Conservation (phyloP, 2,113 vertebrate species). For the Apus apus region DNA sequence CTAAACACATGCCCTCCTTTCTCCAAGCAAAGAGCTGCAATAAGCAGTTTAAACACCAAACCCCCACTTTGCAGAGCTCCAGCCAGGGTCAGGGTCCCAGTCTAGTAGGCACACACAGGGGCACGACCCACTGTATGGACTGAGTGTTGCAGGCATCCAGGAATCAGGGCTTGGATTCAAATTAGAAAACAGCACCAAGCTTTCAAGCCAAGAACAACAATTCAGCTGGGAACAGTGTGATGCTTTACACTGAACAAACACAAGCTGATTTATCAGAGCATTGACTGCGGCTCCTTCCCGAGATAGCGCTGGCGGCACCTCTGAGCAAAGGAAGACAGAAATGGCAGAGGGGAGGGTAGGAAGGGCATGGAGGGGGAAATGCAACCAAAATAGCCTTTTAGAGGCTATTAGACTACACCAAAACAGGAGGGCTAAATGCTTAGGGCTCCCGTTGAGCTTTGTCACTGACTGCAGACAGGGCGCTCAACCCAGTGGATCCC, state of each 20-base stretch:
- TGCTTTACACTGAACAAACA: slow-evolving; percentile 49
- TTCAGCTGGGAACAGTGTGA: background rate
- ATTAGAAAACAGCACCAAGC: background rate
- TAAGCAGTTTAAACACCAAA: background rate
- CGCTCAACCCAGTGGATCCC: background rate
- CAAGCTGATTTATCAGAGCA: background rate
- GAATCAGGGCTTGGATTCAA: background rate
- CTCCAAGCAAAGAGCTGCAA: background rate
- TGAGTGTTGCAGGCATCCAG: rapidly evolving
- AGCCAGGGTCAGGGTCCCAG: background rate
- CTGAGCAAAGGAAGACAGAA: background rate
- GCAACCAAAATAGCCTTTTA: background rate
- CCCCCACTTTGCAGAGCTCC: background rate
- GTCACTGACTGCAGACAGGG: background rate
- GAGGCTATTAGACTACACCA: background rate
- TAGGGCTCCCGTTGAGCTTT: background rate
- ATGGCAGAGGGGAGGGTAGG: background rate
- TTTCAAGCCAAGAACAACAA: slow-evolving; percentile 49
- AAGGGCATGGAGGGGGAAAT: background rate
- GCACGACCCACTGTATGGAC: background rate
- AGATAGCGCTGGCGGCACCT: background rate
- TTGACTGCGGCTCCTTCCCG: background rate
- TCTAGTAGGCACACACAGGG: background rate
- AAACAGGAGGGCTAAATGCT: background rate
- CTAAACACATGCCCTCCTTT: rapidly evolving